Base-by-base conservation (phyloP, 2,888 invertebrate species). In the Leucophora obtusa region DNA sequence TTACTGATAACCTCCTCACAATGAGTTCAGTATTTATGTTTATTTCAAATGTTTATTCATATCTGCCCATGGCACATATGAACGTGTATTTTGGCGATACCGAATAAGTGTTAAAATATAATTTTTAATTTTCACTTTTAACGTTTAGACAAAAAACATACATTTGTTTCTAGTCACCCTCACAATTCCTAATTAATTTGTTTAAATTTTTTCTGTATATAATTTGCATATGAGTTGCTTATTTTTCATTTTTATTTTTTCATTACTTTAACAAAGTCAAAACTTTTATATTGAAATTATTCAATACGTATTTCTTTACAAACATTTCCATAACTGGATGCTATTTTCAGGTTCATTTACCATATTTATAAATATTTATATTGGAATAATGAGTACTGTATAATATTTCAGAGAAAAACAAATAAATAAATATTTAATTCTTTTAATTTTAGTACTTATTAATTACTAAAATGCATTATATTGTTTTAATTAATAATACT, bases 1-100 rank as follows among this genome's bases (percentile, higher is more conserved):
- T 58, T 33, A 62, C 63, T 68, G 76, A 80, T 80, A 80, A 80
- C 69, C 58, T 73, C 73, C 72, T 71, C 54, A 38, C 8, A 56
- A 28, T 18, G 17, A 59, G 43, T 76, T 54, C 10, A 24, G 38
- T 35, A 14, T 56, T 59, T 60, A n/a, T 66, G 17, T 15, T 15
- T 50, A 38, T 43, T 69, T 35, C 35, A 58, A 28, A 17, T 62
- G 47, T 54, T n/a, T 35, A 10, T 38, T 18, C 10, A 17, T n/a
- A 0, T 35, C 47, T 54, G 63, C 14, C 28, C 35, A 2, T 18
- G 14, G n/a, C 47, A n/a, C 28, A 28, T 6, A 28, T 28, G 28
- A 28, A 28, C 58, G 8, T 6, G 11, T n/a, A 47, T n/a, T 14
- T 33, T n/a, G 7, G n/a, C 2, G 28, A 9, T 24, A 2, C 10